Conservation (phyloP, 2,113 vertebrate genomes). For the Tragelaphus imberbis region DNA sequence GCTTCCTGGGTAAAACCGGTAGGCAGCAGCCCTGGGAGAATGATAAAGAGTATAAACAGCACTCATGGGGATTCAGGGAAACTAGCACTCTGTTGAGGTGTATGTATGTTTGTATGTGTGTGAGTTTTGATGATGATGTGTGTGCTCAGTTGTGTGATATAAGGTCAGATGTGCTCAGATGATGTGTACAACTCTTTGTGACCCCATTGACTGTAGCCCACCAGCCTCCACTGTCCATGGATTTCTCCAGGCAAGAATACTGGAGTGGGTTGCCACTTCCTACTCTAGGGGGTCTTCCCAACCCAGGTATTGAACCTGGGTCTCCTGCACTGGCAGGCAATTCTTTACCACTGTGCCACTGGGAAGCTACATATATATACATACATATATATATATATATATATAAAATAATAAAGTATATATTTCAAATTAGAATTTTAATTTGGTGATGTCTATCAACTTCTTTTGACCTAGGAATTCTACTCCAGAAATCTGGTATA, state of each 20-base stretch:
- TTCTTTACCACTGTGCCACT: neutral
- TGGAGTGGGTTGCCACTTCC: neutral
- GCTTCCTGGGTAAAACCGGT: neutral
- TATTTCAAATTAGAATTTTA: neutral
- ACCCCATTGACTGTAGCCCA: neutral
- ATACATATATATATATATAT: too few species aligned
- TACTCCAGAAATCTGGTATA: neutral
- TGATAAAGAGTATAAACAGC: neutral
- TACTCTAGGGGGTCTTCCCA: neutral
- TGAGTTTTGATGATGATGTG: neutral
- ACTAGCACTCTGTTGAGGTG: neutral
- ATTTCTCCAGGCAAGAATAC: neutral
- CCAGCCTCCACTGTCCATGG: neutral
- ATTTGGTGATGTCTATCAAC: neutral
- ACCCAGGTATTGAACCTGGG: neutral
- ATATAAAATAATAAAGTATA: neutral
- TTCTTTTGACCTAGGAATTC: neutral
- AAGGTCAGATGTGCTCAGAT: neutral
- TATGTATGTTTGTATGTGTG: neutral
- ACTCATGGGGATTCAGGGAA: neutral
- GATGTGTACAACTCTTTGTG: neutral
- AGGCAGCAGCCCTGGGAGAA: neutral
- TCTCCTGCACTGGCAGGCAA: neutral
- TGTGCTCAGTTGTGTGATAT: neutral
- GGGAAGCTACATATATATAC: neutral